phyloP scores from a whole-genome alignment of 2,113 vertebrate species.

The Osmerus eperlanus region DNA sequence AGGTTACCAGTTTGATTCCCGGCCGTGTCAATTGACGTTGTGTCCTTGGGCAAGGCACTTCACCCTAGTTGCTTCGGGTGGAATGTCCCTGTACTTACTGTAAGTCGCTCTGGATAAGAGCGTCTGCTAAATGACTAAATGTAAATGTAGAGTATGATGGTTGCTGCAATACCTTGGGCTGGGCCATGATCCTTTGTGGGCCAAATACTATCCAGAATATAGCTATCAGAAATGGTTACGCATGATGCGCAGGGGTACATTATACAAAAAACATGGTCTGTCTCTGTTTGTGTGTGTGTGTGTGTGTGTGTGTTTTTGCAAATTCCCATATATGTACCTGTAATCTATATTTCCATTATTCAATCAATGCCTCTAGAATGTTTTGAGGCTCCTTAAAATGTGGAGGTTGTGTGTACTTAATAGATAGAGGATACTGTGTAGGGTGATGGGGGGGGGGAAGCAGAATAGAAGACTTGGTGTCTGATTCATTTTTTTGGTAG shows the following conservation, averaged over 20 bases:
- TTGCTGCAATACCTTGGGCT: background rate
- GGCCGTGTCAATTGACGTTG: too few relatives aligned
- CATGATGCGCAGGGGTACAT: background rate
- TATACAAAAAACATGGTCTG: background rate
- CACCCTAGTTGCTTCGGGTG: too few relatives aligned
- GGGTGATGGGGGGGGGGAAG: too few relatives aligned
- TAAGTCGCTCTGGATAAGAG: too few relatives aligned
- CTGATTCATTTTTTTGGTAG: slow-evolving; percentile 3
- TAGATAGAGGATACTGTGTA: too few relatives aligned
- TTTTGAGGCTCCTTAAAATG: background rate
- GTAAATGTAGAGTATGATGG: too few relatives aligned
- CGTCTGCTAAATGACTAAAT: too few relatives aligned
- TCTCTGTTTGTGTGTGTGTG: background rate
- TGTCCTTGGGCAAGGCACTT: too few relatives aligned
- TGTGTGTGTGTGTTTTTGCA: background rate
- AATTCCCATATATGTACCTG: background rate
- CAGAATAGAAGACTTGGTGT: background rate
- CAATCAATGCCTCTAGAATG: background rate
- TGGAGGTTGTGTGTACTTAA: background rate
- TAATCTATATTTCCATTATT: background rate
- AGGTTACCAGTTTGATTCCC: too few relatives aligned
- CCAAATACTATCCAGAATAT: too few relatives aligned
- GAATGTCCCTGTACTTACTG: too few relatives aligned
- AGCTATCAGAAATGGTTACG: too few relatives aligned
- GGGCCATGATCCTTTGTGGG: background rate